These are phyloP conservation scores for Thunnus thynnus DNA, from an alignment of 2,113 vertebrate species.

Conservation along the genomic window DNA sequence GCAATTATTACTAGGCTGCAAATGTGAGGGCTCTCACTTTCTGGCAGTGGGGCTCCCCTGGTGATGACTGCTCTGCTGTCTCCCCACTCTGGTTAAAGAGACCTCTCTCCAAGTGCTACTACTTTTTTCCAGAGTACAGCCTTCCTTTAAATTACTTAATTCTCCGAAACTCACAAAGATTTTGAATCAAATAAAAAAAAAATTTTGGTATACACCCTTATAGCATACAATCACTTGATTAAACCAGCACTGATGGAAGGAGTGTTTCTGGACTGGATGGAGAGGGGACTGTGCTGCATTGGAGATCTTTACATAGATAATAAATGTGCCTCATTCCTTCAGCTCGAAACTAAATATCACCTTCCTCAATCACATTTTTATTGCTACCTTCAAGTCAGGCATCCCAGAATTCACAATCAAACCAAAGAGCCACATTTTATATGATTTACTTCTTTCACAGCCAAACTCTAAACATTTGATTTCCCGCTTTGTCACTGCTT, in stretches of 20 bases:
- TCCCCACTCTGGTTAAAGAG: neutral
- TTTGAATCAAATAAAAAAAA: conserved; percentile 3
- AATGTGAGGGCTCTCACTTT: conserved; percentile 27
- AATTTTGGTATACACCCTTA: neutral
- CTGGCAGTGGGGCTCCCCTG: conserved; percentile 10
- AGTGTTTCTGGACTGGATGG: neutral
- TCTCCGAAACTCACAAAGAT: conserved; percentile 11
- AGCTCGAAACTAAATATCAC: conserved; percentile 22
- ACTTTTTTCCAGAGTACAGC: neutral
- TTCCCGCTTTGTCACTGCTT: neutral
- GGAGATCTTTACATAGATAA: conserved; percentile 7
- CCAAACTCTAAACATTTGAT: conserved; percentile 24
- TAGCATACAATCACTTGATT: conserved; percentile 25
- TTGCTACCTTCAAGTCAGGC: neutral
- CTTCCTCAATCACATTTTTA: neutral
- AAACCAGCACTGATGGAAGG: conserved; percentile 7
- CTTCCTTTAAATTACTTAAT: neutral
- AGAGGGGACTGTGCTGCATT: neutral
- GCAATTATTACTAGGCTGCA: conserved; percentile 15
- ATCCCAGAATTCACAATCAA: neutral
- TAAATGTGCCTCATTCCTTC: conserved; percentile 10
- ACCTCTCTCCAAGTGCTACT: neutral
- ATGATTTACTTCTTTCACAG: conserved; percentile 10
- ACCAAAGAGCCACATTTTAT: neutral
- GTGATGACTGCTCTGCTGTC: neutral